Evolutionary conservation across 2,113 vertebrate genomes (phyloP), one percentile per base, ranked within the genome.

Genomic region (Phylloscopus trochilus): DNA sequence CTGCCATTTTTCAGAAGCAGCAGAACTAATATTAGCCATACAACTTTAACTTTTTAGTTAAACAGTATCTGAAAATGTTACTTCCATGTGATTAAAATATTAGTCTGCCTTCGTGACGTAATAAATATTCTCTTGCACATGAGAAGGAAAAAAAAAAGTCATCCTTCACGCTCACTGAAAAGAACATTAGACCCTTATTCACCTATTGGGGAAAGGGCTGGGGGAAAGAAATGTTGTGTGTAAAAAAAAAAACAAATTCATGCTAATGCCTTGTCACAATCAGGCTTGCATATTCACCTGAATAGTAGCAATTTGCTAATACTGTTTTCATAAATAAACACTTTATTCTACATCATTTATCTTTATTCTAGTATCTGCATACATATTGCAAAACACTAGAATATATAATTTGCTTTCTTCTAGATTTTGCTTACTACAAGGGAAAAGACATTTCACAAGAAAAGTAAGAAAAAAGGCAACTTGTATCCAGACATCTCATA

Each of bases 221-320:
- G 4, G 7, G 15, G 7, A 75, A 55, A 83, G 20, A 70, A 58
- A 53, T 3, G 7, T 24, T 10, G 8, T 0, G 0, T n/a, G 13
- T 7, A 80, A 83, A 44, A 68, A 26, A 63, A 33, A 58, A 58
- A 33, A n/a, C n/a, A 56, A 37, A 30, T 1, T 83, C 28, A 52
- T 23, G 51, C 47, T 23, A 47, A 41, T 30, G 28, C 12, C 28
- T 47, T 63, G 39, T n/a, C 47, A 63, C n/a, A 56, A 35, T 33
- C 2, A 7, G 5, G 14, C 9, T 75, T n/a, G 28, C 8, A 9
- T 23, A 44, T 24, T 60, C 28, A 62, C 19, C 23, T 26, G 21
- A 67, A 59, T 27, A 4, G 8, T 23, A n/a, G 4, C 27, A 59
- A 43, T 52, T 27, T 64, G 15, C 16, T 70, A 53, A 12, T 15